Base-by-base conservation (phyloP, 2,113 vertebrate species). In the Anhinga anhinga region DNA sequence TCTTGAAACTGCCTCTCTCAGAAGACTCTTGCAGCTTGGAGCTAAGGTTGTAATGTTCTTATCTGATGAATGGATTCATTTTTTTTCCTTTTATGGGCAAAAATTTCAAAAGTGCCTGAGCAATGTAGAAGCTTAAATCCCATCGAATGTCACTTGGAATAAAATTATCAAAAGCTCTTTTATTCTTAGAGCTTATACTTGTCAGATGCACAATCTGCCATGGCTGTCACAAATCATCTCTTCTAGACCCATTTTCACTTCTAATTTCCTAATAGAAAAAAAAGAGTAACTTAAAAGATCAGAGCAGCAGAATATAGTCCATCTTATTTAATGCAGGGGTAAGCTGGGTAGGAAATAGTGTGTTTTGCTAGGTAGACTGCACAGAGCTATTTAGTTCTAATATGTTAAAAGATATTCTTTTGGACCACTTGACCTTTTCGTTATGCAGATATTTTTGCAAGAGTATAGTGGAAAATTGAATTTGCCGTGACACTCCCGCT, bases 361-460 rank as follows among this genome's bases (percentile, higher is more conserved):
- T 67, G 52, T 91, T 96, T 96, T 91, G 13, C 45, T 89, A 72
- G 77, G 62, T 50, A 82, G 49, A 76, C 8, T 4, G 4, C 36
- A 63, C 14, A 45, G 9, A 85, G 55, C 36, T 77, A 36, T 65
- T 94, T 42, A 65, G 8, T 11, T 65, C 42, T 91, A 89, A 96
- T 70, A 79, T 1, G 4, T 82, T 82, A 88, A 94, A 80, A 88
- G 45, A 65, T 82, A 95, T 90, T 89, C 77, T 95, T 96, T 95
- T 87, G 86, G 86, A 42, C 89, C 86, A 91, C 86, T 95, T 97
- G 97, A 97, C 95, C 97, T 97, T 97, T 97, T 95, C 91, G 84
- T 93, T 97, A 97, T 97, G 95, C 94, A 97, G 95, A 97, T 97
- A 93, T 91, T 94, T 93, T 95, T 95, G 78, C 81, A 85, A 85